These are phyloP conservation scores for Strix aluco DNA, from an alignment of 2,113 vertebrate species.

Conservation along the genomic window DNA sequence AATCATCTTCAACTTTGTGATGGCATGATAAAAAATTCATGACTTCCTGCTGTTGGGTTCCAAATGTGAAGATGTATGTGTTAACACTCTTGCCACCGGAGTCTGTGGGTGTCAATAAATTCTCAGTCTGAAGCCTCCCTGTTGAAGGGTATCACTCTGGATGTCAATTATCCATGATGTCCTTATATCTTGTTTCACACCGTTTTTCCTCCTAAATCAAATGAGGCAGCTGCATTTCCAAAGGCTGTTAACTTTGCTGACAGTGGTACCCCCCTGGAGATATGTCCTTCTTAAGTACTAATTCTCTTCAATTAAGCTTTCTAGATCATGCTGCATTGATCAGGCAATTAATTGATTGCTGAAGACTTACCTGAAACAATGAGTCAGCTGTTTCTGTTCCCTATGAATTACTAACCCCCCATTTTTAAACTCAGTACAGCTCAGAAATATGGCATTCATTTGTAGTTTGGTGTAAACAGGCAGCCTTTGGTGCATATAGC, in stretches of 20 bases:
- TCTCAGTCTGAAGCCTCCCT: neutral
- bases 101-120: neutral
- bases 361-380: constrained; percentile 45
- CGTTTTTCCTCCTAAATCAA: constrained; percentile 26
- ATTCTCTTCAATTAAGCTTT: constrained; percentile 64
- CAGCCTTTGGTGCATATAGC: neutral
- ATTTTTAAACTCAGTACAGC: neutral
- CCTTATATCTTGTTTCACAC: constrained; percentile 19
- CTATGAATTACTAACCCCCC: neutral
- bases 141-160: constrained; percentile 28
- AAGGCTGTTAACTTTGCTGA: constrained; percentile 36
- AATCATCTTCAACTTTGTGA: neutral
- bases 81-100: neutral
- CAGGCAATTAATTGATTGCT: constrained; percentile 66
- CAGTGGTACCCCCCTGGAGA: neutral
- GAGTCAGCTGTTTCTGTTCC: constrained; percentile 53
- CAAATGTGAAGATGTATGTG: neutral
- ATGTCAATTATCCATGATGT: constrained; percentile 24
- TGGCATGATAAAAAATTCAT: constrained; percentile 11
- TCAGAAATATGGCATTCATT: neutral
- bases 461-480: neutral
- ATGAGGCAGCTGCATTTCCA: neutral
- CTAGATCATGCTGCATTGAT: constrained; percentile 64
- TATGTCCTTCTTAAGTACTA: constrained; percentile 28
- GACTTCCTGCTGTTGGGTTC: neutral